A percentile compares a stretch with the other conserved stretches of the same genome.
These are phyloP conservation scores for Glyptemys insculpta DNA, from an alignment of 2,797 vertebrate species.

Conservation along the genomic window DNA sequence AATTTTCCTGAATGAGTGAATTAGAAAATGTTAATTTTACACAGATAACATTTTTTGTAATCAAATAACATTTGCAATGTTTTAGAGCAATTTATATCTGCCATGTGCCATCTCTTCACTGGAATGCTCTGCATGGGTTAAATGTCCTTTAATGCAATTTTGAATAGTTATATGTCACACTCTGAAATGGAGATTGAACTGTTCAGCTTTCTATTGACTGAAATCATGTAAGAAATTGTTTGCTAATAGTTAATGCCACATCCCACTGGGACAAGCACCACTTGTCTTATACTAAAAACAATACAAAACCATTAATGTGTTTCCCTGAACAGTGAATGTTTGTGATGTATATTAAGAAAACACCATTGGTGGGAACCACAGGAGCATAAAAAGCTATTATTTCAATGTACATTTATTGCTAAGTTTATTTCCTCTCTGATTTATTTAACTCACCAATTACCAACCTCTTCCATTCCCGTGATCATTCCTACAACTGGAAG, in stretches of 20 bases:
- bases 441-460: conserved; percentile 59
- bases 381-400: conserved; percentile 60
- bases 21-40: conserved; percentile 11
- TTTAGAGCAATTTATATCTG: conserved; percentile 51
- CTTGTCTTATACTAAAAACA: conserved; percentile 62
- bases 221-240: conserved; percentile 65
- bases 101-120: conserved; percentile 27
- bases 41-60: conserved; percentile 11
- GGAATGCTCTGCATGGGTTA: conserved; percentile 63
- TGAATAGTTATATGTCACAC: conserved; percentile 34
- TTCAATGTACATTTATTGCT: conserved; percentile 42
- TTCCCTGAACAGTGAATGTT: conserved; percentile 59
- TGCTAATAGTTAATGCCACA: conserved; percentile 74
- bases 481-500: not conserved
- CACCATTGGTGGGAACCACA: conserved; percentile 54
- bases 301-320: conserved; percentile 43
- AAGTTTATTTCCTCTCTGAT: conserved; percentile 60
- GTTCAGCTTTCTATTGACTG: conserved; percentile 50
- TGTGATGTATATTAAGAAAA: conserved; percentile 56
- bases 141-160: conserved; percentile 55
- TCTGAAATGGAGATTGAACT: conserved; percentile 57
- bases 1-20: conserved; percentile 1
- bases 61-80: conserved; percentile 30
- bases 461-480: conserved; percentile 18
- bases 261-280: conserved; percentile 55